Base-by-base conservation (phyloP, 2,113 vertebrate genomes). In the Otolemur garnettii region DNA sequence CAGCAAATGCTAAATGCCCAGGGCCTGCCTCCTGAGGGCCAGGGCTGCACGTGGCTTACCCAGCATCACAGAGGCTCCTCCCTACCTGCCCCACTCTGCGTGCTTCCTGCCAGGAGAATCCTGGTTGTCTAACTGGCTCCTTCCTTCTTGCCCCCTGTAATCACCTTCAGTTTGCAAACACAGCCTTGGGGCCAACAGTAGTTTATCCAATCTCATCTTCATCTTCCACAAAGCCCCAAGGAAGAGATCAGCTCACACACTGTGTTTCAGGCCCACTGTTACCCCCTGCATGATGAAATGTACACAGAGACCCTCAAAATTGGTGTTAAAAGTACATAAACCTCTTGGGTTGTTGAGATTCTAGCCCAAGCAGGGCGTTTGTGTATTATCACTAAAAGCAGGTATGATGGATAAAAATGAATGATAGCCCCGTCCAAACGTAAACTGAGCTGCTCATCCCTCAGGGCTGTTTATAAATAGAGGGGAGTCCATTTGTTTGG, bases 291-390 rank as follows among this genome's bases (percentile, higher is more conserved):
- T 98, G 98, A 98, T 98, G 97, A 98, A 98, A 99, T 99, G 98
- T 98, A 98, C 98, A 98, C 97, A 98, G 97, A 98, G 98, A 98
- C 98, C 91, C 98, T 98, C 97, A 98, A 98, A 98, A 98, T 98
- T 98, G 98, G 98, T 98, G 98, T 98, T 99, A 99, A 99, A 99
- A 99, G 98, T 98, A 98, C 98, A 98, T 98, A 98, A 98, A 98
- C 98, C 98, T 98, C 98, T 98, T 98, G 98, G 98, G 97, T 98
- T 99, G 98, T 98, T 99, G 98, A 98, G 98, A 98, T 98, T 98
- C 98, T 98, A 84, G 97, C 98, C 97, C 98, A 98, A 98, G 98
- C 94, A 96, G 97, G 95, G 90, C 98, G 98, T 98, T 97, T 99
- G 98, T 98, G 98, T 98, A 98, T 98, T 97, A 98, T 98, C 98